phyloP scores from a whole-genome alignment of 2,797 vertebrate species.

The Anguilla marmorata region DNA sequence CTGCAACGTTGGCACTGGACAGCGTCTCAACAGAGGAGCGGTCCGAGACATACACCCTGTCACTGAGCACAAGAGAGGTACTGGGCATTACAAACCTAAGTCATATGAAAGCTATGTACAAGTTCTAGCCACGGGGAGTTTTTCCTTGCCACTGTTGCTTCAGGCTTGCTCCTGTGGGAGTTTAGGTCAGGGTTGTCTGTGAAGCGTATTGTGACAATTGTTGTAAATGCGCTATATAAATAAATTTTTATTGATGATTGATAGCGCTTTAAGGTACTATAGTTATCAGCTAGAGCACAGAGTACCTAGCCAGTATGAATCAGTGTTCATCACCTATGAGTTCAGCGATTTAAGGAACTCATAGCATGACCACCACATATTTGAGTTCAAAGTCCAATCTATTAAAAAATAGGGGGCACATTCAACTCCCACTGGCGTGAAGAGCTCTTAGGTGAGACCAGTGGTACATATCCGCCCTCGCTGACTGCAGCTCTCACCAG shows the following conservation, averaged over 20 bases:
- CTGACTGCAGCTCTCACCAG: slow-evolving; percentile 64
- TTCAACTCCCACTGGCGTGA: neutral
- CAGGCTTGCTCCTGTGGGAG: too few relatives aligned
- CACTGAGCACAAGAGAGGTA: slow-evolving; percentile 58
- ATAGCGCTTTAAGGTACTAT: too few relatives aligned
- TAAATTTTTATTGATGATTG: too few relatives aligned
- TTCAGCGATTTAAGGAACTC: neutral
- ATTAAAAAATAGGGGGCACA: neutral
- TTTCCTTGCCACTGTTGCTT: too few relatives aligned
- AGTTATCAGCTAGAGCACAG: neutral
- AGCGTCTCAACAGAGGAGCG: slow-evolving; percentile 74
- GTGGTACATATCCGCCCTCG: neutral
- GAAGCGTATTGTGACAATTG: too few relatives aligned
- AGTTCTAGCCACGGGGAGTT: neutral
- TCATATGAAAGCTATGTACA: neutral
- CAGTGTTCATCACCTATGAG: neutral
- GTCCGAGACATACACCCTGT: slow-evolving; percentile 78
- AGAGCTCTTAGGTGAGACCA: neutral
- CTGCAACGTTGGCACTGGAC: slow-evolving; percentile 78
- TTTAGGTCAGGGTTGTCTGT: too few relatives aligned
- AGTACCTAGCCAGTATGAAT: neutral
- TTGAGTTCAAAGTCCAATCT: neutral
- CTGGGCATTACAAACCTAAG: neutral
- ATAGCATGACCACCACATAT: neutral
- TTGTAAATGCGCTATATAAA: too few relatives aligned